A percentile compares a stretch with the other conserved stretches of the same genome.
Conservation (phyloP, 2,113 vertebrate species). For the Myotis lucifugus region DNA sequence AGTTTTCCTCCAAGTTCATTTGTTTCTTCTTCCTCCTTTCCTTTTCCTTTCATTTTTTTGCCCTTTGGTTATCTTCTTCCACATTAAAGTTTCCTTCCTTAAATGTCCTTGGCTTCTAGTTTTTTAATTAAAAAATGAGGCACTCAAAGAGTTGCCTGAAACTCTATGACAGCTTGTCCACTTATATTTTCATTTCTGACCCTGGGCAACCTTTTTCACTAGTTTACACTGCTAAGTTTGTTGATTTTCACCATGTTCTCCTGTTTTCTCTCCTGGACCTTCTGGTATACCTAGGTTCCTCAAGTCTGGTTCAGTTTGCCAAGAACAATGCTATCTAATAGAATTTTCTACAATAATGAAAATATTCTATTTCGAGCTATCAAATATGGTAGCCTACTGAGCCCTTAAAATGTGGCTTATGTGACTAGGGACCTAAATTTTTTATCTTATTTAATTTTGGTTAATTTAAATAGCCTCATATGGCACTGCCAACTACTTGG, state of each 20-base stretch:
- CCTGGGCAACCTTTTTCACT: neutral
- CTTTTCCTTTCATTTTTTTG: neutral
- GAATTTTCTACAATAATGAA: neutral
- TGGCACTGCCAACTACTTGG: neutral
- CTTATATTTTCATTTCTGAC: neutral
- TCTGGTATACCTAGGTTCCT: neutral
- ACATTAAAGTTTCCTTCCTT: neutral
- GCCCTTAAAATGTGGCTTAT: neutral
- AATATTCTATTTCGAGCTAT: neutral
- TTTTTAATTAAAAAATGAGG: neutral
- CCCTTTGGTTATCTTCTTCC: neutral
- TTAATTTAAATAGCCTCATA: neutral
- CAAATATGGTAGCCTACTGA: neutral
- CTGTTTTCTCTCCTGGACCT: neutral
- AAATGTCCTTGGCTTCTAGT: neutral
- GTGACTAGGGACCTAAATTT: neutral
- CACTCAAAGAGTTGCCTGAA: neutral
- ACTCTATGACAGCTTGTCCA: neutral
- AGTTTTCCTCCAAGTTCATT: neutral
- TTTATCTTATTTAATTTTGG: neutral
- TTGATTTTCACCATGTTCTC: neutral
- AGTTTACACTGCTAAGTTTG: too few species aligned
- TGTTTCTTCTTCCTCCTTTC: neutral
- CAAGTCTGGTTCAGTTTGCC: neutral
- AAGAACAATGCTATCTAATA: neutral